A percentile compares a stretch with the other conserved stretches of the same genome.
phyloP scores from a whole-genome alignment of 2,797 vertebrate species.

The Chrosomus eos region DNA sequence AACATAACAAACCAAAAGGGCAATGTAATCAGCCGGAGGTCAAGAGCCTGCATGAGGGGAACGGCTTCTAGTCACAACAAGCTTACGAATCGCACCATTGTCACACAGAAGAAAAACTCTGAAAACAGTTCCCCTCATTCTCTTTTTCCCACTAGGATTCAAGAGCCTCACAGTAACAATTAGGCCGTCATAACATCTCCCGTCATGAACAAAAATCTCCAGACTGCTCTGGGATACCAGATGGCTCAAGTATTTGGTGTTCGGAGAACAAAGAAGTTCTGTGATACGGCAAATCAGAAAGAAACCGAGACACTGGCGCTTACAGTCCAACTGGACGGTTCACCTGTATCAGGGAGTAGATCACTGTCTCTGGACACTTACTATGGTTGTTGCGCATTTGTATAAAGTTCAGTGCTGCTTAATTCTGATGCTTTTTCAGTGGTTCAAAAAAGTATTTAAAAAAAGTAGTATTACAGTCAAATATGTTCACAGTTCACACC shows the following conservation, averaged over 20 bases:
- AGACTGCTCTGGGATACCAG: constrained; percentile 40
- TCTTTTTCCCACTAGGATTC: not conserved
- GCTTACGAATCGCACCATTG: not conserved
- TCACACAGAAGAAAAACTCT: not conserved
- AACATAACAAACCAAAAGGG: constrained; percentile 35
- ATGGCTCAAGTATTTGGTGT: constrained; percentile 20
- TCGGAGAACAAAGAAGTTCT: constrained; percentile 17
- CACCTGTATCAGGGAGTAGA: not conserved
- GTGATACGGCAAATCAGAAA: not conserved
- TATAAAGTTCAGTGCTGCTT: not conserved
- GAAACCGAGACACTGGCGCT: not conserved
- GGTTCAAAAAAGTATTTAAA: not conserved
- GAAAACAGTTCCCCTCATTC: constrained; percentile 12
- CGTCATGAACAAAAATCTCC: constrained; percentile 9
- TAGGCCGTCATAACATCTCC: constrained; percentile 40
- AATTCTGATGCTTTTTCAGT: not conserved
- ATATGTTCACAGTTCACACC: not conserved
- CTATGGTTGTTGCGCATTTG: not conserved
- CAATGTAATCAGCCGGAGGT: constrained; percentile 47
- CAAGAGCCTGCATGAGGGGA: constrained; percentile 21
- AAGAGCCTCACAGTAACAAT: constrained; percentile 7
- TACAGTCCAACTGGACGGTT: not conserved
- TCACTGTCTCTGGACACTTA: not conserved
- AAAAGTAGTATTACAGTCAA: not conserved
- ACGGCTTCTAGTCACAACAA: constrained; percentile 19